These are phyloP conservation scores for Accipiter cooperii DNA, from an alignment of 2,113 vertebrate genomes.

Conservation along the genomic window DNA sequence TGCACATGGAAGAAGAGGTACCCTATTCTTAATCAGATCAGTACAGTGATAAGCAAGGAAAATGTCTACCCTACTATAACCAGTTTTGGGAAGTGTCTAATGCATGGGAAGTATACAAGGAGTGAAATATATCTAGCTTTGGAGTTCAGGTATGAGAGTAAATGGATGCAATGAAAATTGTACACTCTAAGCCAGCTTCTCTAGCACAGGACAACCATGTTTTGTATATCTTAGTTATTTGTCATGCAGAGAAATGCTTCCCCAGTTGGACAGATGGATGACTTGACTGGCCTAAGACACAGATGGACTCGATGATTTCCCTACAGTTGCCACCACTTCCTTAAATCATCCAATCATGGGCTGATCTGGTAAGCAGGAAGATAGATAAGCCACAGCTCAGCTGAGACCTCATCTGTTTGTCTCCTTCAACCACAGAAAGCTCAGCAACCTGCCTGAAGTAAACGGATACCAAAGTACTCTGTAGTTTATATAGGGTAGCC, in stretches of 20 bases:
- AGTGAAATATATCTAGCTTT: background rate
- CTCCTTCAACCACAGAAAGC: background rate
- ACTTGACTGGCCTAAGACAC: background rate
- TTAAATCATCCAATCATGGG: background rate
- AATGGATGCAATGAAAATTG: background rate
- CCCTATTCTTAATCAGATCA: background rate
- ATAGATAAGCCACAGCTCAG: background rate
- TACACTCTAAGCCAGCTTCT: background rate
- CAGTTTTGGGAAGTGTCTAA: background rate
- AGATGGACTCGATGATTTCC: background rate
- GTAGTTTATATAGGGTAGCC: background rate
- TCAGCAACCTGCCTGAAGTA: background rate
- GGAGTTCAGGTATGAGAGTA: background rate
- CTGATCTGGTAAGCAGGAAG: background rate
- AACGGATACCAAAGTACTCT: background rate
- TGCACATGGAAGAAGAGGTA: background rate
- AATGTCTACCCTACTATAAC: background rate
- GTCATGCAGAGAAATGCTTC: background rate
- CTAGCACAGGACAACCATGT: background rate
- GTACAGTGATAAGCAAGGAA: background rate
- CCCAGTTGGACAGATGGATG: background rate
- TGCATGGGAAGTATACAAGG: background rate
- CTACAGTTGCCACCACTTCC: background rate
- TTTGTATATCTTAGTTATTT: background rate
- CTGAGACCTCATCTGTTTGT: background rate